Evolutionary conservation across 1,140 invertebrate species (phyloP), one percentile per base, ranked within the genome.

Genomic region (Antheraea pernyi): DNA sequence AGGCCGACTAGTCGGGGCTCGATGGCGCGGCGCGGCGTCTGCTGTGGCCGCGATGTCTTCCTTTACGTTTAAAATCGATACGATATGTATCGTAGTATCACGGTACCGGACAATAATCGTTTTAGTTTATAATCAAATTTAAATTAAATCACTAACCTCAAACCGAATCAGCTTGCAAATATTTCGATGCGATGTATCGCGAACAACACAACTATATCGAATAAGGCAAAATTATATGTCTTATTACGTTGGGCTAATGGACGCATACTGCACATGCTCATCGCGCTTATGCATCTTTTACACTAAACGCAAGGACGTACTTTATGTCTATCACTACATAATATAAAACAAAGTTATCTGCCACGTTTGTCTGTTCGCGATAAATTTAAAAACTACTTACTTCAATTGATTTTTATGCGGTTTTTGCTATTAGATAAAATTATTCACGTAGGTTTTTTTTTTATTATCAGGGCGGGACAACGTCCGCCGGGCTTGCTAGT

Each of bases 201-300:
- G 46, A 68, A 59, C 64, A 36, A 19, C 42, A 66, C 68, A 53
- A 9, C 11, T 53, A 75, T 75, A 79, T 36, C 72, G 76, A 76
- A 68, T 67, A 72, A 71, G 66, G 58, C 63, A 67, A 61, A 30
- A 36, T 22, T 3, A 30, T 84, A 77, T 79, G 72, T 75, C 79
- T 75, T 82, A 81, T 81, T 74, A 76, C 69, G 72, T 66, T 73
- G 77, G 74, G 76, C 81, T 74, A 78, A 70, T 76, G 53, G 69
- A 77, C 48, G 69, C 46, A n/a, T 53, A 53, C 46, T 83, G 82
- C 81, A 86, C 81, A 81, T 73, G 81, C 76, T 76, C 58, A 73
- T 79, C 83, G 77, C 85, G 76, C 70, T 74, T 83, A 80, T 89
- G 84, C 84, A 88, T 89, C 83, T 88, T 91, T 89, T 77, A 89